Base-by-base conservation (phyloP, 1,140 invertebrate genomes). In the Cryptotermes secundus region DNA sequence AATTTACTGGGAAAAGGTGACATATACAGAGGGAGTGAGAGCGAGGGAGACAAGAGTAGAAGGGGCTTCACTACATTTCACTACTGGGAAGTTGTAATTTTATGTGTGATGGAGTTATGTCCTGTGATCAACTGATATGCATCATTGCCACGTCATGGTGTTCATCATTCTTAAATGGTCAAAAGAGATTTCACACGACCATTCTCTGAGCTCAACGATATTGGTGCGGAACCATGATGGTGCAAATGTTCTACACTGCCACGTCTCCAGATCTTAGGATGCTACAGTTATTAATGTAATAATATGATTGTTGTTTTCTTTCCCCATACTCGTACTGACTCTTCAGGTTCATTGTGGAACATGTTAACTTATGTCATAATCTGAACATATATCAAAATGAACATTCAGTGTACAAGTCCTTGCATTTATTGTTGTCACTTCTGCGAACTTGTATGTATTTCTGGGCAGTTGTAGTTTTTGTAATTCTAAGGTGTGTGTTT, bases 251-350 rank as follows among this genome's bases (percentile, higher is more conserved):
- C n/a, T 72, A 72, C 59, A 72, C 59, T 72, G 59, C 59, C 59
- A 72, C 59, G 9, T 72, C 26, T 72, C 53, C 59, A 72, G 59
- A 72, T n/a, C 26, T 9, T 72, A 31, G 59, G 59, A 72, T 9
- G n/a, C 59, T 72, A 72, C 59, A 72, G 59, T 72, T 72, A 31
- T 72, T 72, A 72, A 72, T 72, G 59, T 72, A 72, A 72, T 31
- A 31, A 72, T 72, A 72, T 72, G 59, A 72, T 72, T 72, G 14
- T 31, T 72, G 59, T 72, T 31, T 72, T 14, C 53, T 19, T 59
- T 59, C 7, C 19, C 53, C 53, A 10, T 72, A 7, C 26, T 31
- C 14, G 26, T 31, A 7, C 59, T 72, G n/a, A 72, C n/a, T 31
- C n/a, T 31, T 72, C 59, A 72, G n/a, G 59, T 31, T 72, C 26